A percentile compares a stretch with the other conserved stretches of the same genome.
phyloP scores from a whole-genome alignment of 2,888 invertebrate species.

The Onchidella celtica region DNA sequence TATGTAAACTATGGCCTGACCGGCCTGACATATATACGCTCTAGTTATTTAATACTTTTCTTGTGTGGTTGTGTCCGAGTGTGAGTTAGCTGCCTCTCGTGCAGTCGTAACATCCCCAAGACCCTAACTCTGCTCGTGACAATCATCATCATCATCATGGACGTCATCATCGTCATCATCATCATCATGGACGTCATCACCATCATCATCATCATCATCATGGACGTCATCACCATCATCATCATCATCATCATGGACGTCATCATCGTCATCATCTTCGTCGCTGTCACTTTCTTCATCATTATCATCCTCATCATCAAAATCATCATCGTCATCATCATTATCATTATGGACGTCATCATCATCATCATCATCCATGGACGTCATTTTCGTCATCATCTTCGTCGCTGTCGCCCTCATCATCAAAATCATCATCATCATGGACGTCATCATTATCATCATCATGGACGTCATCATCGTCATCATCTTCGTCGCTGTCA shows the following conservation, averaged over 20 bases:
- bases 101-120: no score
- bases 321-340: not conserved
- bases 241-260: not conserved
- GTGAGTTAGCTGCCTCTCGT: no score
- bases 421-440: not conserved
- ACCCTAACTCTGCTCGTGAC: no score
- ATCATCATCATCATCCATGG: not conserved
- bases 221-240: not conserved
- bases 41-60: no score
- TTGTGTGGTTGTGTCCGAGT: no score
- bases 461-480: not conserved
- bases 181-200: not conserved
- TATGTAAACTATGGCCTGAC: no score
- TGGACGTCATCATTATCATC: not conserved
- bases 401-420: not conserved
- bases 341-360: no score
- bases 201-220: not conserved
- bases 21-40: no score
- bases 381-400: not conserved
- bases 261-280: not conserved
- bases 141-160: slow-evolving; percentile 23
- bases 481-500: not conserved
- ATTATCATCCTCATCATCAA: slow-evolving; percentile 17
- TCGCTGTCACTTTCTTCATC: not conserved
- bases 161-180: not conserved